Percentiles rank a stretch among this genome's conserved stretches.
Conservation (phyloP, 2,113 vertebrate species). For the Plecotus auritus region DNA sequence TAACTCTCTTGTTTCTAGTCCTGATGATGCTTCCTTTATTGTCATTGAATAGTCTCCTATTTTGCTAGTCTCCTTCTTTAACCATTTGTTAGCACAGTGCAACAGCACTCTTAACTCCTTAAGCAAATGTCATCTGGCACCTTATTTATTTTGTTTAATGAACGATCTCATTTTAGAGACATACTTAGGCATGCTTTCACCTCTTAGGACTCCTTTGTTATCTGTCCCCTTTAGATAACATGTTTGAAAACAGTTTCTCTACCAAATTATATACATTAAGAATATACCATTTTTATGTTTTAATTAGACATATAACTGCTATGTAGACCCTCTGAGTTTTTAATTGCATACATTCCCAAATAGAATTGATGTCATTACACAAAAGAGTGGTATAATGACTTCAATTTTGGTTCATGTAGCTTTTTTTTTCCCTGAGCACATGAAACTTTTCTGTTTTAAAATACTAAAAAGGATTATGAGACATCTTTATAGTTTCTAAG, state of each 20-base stretch:
- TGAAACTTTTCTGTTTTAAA: not conserved
- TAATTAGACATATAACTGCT: not conserved
- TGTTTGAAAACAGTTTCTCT: not conserved
- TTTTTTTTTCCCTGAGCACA: not conserved
- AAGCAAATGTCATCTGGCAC: not conserved
- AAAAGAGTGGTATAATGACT: too few species aligned
- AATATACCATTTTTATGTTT: not conserved
- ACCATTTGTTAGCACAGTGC: not conserved
- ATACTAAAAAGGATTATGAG: not conserved
- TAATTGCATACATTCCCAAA: not conserved
- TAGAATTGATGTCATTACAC: not conserved
- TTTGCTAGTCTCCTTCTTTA: not conserved
- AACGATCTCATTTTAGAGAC: not conserved
- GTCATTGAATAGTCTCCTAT: not conserved
- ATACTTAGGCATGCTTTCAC: not conserved
- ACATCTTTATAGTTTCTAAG: not conserved
- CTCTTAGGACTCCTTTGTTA: not conserved
- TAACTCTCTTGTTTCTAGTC: not conserved
- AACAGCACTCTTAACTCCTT: not conserved
- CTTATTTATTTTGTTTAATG: not conserved
- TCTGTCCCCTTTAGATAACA: not conserved
- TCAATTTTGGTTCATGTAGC: not conserved
- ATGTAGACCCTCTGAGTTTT: not conserved
- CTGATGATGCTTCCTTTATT: not conserved
- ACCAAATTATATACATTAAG: not conserved